These are phyloP conservation scores for Bombus pascuorum DNA, from an alignment of 1,140 invertebrate genomes.

Conservation along the genomic window DNA sequence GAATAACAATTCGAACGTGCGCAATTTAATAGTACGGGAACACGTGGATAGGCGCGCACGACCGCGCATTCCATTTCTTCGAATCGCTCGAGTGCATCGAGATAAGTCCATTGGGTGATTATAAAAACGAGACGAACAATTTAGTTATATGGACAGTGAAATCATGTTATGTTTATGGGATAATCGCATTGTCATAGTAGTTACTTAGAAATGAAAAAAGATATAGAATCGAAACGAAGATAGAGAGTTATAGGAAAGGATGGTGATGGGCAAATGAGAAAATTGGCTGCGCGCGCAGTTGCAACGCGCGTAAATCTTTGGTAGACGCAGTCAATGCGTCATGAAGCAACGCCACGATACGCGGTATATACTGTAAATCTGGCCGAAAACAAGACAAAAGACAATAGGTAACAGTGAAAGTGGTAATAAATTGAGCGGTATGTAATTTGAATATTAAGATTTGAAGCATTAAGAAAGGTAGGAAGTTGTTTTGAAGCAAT, in stretches of 20 bases:
- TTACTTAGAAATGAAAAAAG: background rate
- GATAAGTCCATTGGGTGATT: background rate
- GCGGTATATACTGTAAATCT: background rate
- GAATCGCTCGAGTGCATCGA: conserved; percentile 34
- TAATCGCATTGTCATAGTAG: background rate
- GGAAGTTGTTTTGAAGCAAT: no score
- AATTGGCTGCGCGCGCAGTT: background rate
- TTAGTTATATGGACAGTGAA: background rate
- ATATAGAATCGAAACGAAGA: no score
- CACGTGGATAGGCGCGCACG: conserved; percentile 2
- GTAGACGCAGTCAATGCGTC: background rate
- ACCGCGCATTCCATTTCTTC: conserved; percentile 26
- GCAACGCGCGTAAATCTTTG: background rate
- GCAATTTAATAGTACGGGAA: conserved; percentile 26
- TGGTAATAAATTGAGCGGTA: background rate
- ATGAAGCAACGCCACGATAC: background rate
- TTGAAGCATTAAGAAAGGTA: no score
- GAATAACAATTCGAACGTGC: conserved; percentile 25
- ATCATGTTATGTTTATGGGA: background rate
- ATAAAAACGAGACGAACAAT: conserved; percentile 14
- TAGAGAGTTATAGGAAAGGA: background rate
- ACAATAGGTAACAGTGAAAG: background rate
- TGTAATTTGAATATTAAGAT: background rate
- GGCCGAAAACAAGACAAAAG: no score
- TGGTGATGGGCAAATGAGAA: no score